Base-by-base conservation (phyloP, 2,113 vertebrate genomes). In the Mormyrus iriodes region DNA sequence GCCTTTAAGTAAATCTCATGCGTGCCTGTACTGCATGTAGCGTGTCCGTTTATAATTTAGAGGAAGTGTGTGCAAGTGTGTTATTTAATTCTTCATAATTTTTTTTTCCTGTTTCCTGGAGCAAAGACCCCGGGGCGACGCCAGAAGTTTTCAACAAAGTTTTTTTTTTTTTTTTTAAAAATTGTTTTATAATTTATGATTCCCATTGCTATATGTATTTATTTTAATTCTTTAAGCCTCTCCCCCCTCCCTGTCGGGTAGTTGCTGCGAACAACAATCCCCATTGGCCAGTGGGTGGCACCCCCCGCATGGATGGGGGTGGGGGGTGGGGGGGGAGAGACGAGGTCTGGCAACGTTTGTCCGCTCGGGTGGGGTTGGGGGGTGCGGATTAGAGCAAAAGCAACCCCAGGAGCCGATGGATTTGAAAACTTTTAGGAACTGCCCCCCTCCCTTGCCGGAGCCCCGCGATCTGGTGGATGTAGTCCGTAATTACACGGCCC, bases 401-500 rank as follows among this genome's bases (percentile, higher is more conserved):
- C 95, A 94, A 96, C 96, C 93, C 95, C 91, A 94, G 95, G 95
- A 94, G 95, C 96, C 93, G 95, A 95, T 95, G 96, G 97, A 96
- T 96, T 97, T 96, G 96, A 96, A 96, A 97, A 96, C 96, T 96
- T 96, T 95, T 96, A 94, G 88, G 79, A 85, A 89, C 89, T 89
- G 91, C 90, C 90, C 91, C 61, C 90, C 76, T 65, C 86, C 95
- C 95, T 95, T 94, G 95, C 95, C 95, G 93, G 93, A 95, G 88
- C 96, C 94, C 94, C 96, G 96, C 92, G 96, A 95, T 96, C 96
- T 95, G 96, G 96, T 95, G 97, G 97, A 97, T 97, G 96, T 95
- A 95, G 96, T 95, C 96, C 97, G 96, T 97, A 98, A 98, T 98
- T 98, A 98, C 96, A 95, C 97, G 97, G 97, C 97, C 97, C 97